phyloP scores from a whole-genome alignment of 2,888 invertebrate species.

The Drosophila nigritarsus region DNA sequence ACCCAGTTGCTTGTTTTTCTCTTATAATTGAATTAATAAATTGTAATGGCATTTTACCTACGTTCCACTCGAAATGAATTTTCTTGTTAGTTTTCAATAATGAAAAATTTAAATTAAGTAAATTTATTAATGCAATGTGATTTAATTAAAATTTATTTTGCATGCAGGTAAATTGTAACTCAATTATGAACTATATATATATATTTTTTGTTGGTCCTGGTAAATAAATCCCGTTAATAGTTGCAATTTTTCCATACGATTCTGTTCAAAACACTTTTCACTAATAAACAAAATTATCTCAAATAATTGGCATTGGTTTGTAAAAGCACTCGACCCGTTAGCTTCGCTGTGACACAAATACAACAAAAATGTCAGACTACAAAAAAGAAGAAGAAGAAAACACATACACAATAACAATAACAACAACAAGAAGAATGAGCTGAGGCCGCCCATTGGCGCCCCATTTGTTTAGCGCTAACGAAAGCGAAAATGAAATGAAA shows the following conservation, averaged over 20 bases:
- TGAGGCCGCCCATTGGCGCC: constrained; percentile 42
- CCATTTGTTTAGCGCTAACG: constrained; percentile 63
- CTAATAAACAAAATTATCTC: constrained; percentile 33
- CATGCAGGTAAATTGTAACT: not conserved
- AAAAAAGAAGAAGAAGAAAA: constrained; percentile 8
- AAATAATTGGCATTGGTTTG: constrained; percentile 40
- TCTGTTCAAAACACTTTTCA: constrained; percentile 10
- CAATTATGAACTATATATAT: not conserved
- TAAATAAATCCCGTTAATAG: not conserved
- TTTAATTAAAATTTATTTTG: not conserved
- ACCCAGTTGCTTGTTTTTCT: not conserved
- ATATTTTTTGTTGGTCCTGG: not conserved
- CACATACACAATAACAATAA: constrained; percentile 12
- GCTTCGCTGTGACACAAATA: constrained; percentile 16
- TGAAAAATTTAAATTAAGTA: not conserved
- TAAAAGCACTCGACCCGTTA: constrained; percentile 25
- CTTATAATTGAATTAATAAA: not conserved
- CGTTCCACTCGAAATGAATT: not conserved
- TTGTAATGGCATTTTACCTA: not conserved
- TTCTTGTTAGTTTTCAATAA: not conserved
- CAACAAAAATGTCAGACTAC: constrained; percentile 35
- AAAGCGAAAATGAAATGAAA: constrained; percentile 73
- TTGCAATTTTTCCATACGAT: not conserved
- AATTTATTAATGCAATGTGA: not conserved
- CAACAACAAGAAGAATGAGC: constrained; percentile 7